These are phyloP conservation scores for Malurus leucopterus DNA, from an alignment of 2,797 vertebrate species.

Conservation along the genomic window DNA sequence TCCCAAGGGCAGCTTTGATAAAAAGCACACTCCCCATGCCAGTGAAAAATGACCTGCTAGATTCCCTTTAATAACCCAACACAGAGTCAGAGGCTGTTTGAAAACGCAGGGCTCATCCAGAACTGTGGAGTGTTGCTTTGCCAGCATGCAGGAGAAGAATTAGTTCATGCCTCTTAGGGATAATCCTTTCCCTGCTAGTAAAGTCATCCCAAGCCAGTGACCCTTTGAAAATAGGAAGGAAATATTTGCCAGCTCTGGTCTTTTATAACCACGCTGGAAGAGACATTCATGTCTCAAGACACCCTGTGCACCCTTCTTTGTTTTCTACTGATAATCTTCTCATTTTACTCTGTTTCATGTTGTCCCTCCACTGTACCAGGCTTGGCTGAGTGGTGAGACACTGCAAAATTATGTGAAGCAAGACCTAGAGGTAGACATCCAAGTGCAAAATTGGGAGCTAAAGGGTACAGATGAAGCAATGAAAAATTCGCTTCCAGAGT, in stretches of 20 bases:
- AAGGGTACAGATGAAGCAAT: constrained; percentile 20
- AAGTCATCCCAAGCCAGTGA: not conserved
- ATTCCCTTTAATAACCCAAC: not conserved
- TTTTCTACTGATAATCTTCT: not conserved
- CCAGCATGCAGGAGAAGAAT: not conserved
- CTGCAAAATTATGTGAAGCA: not conserved
- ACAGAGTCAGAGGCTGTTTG: not conserved
- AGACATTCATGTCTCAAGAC: not conserved
- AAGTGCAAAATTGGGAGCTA: not conserved
- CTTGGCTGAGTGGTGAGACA: not conserved
- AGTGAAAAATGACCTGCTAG: not conserved
- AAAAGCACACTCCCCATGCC: not conserved
- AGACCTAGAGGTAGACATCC: not conserved
- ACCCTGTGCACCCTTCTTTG: not conserved
- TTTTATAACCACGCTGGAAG: not conserved
- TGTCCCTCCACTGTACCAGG: not conserved
- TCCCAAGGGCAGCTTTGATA: not conserved
- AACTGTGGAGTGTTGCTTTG: not conserved
- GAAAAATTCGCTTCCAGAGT: not conserved
- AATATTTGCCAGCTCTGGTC: not conserved
- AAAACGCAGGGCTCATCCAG: not conserved
- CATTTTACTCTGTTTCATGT: not conserved
- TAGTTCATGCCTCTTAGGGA: not conserved
- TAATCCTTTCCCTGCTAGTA: not conserved
- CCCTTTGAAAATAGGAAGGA: not conserved